These are phyloP conservation scores for Netelia inedita DNA, from an alignment of 2,888 invertebrate species.

Conservation along the genomic window DNA sequence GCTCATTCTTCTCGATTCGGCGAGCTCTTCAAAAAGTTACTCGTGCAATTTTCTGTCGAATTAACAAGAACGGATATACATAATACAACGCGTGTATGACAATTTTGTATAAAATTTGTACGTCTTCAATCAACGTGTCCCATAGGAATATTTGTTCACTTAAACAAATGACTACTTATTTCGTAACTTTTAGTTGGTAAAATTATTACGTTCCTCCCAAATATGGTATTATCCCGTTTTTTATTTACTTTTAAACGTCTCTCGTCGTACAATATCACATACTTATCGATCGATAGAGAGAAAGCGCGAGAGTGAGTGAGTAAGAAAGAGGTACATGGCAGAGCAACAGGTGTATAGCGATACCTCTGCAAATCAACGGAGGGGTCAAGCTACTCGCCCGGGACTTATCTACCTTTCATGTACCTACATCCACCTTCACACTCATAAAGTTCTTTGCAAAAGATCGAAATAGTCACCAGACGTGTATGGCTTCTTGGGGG, in stretches of 20 bases:
- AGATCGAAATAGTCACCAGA: not conserved
- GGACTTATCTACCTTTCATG: conserved; percentile 20
- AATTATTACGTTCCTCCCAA: too few relatives aligned
- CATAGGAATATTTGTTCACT: too few relatives aligned
- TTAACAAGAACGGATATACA: too few relatives aligned
- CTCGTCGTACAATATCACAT: not conserved
- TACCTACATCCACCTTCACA: not conserved
- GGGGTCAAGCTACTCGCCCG: conserved; percentile 53
- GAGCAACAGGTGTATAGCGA: conserved; percentile 64
- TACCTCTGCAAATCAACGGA: conserved; percentile 35
- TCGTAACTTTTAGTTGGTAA: too few relatives aligned
- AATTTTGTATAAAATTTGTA: too few relatives aligned
- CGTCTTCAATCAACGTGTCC: too few relatives aligned
- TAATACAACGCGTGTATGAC: too few relatives aligned
- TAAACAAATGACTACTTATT: too few relatives aligned
- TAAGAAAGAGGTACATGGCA: conserved; percentile 8
- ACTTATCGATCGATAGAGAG: not conserved
- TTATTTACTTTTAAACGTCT: conserved; percentile 15
- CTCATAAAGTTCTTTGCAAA: not conserved
- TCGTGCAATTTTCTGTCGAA: too few relatives aligned
- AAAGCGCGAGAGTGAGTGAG: not conserved
- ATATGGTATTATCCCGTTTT: too few relatives aligned
- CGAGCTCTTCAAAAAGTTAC: too few relatives aligned
- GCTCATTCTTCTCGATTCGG: too few relatives aligned
- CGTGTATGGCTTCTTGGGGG: not conserved